phyloP scores from a whole-genome alignment of 2,797 vertebrate species.

The Chaunax sp. region DNA sequence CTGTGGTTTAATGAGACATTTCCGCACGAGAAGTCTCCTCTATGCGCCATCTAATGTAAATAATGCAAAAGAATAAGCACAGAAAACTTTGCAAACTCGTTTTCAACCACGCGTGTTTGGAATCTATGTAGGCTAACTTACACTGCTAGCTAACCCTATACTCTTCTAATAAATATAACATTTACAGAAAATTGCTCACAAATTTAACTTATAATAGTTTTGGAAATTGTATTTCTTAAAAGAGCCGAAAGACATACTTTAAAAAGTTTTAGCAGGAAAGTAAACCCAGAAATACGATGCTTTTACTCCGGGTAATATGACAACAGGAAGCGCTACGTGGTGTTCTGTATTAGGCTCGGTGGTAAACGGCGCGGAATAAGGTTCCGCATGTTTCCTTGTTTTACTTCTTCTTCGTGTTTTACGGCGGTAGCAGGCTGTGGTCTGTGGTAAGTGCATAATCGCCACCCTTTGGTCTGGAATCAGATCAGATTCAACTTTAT shows the following conservation, averaged over 20 bases:
- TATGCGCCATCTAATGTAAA: no score
- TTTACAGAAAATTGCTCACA: neutral
- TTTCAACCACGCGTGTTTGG: neutral
- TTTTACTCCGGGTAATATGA: neutral
- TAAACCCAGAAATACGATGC: neutral
- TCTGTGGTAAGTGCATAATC: no score
- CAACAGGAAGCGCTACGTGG: slow-evolving; percentile 10
- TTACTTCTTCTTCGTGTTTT: no score
- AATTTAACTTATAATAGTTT: rapidly evolving
- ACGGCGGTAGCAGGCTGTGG: no score
- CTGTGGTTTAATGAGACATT: neutral
- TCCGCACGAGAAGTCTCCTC: neutral
- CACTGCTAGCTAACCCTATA: neutral
- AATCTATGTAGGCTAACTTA: neutral
- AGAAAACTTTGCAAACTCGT: no score
- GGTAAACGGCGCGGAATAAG: neutral
- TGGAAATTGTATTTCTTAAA: neutral
- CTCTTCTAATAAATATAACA: neutral
- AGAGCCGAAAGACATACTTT: rapidly evolving
- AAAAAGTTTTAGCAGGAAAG: slow-evolving; percentile 14
- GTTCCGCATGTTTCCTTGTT: slow-evolving; percentile 35
- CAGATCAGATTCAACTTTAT: no score
- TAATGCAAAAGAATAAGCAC: no score
- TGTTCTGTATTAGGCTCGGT: slow-evolving; percentile 7
- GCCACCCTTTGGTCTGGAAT: no score